phyloP scores from a whole-genome alignment of 2,797 vertebrate species.

The Circus cinereus region DNA sequence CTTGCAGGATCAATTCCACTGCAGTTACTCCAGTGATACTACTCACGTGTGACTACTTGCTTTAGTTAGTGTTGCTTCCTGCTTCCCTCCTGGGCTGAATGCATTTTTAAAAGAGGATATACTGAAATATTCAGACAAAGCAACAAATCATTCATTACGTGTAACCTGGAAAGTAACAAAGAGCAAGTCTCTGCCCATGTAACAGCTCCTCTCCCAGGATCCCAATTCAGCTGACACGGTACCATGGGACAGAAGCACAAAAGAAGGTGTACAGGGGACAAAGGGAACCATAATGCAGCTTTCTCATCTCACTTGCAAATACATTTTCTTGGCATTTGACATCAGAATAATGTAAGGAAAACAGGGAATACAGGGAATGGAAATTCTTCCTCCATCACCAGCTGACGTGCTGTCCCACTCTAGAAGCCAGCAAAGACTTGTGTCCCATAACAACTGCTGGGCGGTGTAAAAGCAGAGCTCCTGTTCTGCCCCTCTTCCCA shows the following conservation, averaged over 20 bases:
- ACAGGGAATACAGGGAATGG: not conserved
- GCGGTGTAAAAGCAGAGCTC: not conserved
- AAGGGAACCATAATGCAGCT: not conserved
- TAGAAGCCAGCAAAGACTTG: not conserved
- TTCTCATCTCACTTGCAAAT: not conserved
- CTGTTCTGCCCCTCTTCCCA: not conserved
- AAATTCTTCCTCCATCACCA: not conserved
- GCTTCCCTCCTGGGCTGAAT: not conserved
- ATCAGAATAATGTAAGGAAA: not conserved
- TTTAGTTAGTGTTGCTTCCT: not conserved
- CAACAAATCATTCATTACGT: constrained; percentile 14
- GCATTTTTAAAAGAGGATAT: constrained; percentile 11
- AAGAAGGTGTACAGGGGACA: not conserved
- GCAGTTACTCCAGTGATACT: not conserved
- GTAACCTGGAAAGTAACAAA: not conserved
- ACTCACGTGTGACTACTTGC: not conserved
- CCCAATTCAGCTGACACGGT: not conserved
- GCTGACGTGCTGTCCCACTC: not conserved
- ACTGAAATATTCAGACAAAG: constrained; percentile 41
- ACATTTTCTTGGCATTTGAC: not conserved
- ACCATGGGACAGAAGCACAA: not conserved
- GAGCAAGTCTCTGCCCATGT: not conserved
- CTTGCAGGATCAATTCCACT: not conserved
- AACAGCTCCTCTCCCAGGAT: not conserved
- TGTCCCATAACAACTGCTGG: not conserved